A percentile compares a stretch with the other conserved stretches of the same genome.
phyloP scores from a whole-genome alignment of 2,113 vertebrate genomes.

The Caloenas nicobarica region DNA sequence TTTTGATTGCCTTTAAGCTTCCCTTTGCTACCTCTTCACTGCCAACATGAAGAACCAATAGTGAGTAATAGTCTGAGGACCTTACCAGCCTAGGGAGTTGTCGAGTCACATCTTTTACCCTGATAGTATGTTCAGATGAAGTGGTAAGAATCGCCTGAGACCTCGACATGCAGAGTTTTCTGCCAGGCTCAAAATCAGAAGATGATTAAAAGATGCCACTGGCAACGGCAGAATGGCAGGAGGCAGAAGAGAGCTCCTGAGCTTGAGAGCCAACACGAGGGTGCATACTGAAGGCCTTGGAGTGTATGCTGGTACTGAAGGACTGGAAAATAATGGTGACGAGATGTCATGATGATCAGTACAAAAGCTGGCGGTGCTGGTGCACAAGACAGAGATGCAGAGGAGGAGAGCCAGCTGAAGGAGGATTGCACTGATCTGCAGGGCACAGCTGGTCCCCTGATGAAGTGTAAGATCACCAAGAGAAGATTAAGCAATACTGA shows the following conservation, averaged over 20 bases:
- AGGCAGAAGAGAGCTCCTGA: background rate
- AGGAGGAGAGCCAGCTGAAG: background rate
- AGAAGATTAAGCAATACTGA: background rate
- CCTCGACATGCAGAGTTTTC: background rate
- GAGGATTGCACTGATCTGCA: background rate
- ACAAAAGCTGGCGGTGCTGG: background rate
- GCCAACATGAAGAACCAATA: no score
- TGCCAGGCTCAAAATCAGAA: background rate
- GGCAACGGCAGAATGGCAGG: background rate
- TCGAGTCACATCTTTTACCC: background rate
- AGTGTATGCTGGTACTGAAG: background rate
- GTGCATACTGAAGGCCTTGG: background rate
- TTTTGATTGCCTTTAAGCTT: no score
- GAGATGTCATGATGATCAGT: rapidly evolving
- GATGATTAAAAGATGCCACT: background rate
- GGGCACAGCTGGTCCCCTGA: background rate
- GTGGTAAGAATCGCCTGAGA: background rate
- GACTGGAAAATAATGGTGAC: background rate
- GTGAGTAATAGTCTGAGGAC: no score
- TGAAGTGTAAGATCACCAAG: background rate
- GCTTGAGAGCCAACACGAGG: background rate
- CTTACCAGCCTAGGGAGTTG: no score
- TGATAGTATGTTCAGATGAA: background rate
- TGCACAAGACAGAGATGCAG: background rate
- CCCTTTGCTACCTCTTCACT: no score